These are phyloP conservation scores for Enteromius unitaeniatus DNA, from an alignment of 2,797 vertebrate genomes.

Conservation along the genomic window DNA sequence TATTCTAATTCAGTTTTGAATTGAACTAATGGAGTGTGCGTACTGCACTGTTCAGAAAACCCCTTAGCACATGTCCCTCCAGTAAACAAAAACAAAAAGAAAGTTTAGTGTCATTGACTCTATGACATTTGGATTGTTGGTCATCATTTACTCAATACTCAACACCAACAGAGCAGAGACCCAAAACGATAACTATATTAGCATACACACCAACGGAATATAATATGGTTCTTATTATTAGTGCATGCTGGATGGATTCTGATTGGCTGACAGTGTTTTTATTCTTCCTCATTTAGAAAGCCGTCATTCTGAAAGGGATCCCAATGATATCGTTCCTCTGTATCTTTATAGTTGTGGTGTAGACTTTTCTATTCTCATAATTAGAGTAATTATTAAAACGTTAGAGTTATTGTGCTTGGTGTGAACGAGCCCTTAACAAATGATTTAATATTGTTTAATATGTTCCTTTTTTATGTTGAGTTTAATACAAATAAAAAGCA, in stretches of 20 bases:
- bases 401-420: not conserved
- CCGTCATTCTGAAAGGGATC: not conserved
- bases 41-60: not conserved
- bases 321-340: not conserved
- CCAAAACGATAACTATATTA: not conserved
- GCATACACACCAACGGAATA: not conserved
- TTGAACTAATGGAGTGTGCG: constrained; percentile 12
- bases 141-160: not conserved
- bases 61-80: not conserved
- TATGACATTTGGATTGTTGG: not conserved
- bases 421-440: not conserved
- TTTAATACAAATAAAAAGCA: not conserved
- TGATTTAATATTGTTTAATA: not conserved
- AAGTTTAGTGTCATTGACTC: not conserved
- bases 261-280: not conserved
- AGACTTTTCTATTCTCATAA: not conserved
- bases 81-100: not conserved
- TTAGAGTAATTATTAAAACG: not conserved
- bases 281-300: not conserved
- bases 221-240: not conserved
- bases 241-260: not conserved
- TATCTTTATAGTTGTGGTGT: not conserved
- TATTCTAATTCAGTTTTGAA: not conserved
- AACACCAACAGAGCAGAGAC: not conserved
- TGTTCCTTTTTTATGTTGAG: not conserved